These are phyloP conservation scores for Stylophora pistillata DNA, from an alignment of 64 coral and sea anemone genomes.

Conservation along the genomic window DNA sequence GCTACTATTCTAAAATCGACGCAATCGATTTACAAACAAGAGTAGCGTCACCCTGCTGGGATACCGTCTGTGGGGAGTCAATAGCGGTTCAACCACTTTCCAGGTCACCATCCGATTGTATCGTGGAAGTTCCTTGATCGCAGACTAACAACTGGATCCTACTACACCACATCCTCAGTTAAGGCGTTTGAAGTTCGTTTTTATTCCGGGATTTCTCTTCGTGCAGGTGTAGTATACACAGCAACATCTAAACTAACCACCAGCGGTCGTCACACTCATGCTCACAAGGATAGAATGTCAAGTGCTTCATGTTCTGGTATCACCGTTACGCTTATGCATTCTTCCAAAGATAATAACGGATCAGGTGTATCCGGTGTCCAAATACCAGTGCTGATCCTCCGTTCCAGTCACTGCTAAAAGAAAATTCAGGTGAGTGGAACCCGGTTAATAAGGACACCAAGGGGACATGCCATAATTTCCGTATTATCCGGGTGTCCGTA, in stretches of 20 bases:
- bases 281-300: neutral
- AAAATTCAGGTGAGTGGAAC: too few species aligned
- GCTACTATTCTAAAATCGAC: neutral
- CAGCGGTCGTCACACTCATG: too few species aligned
- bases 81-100: neutral
- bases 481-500: too few species aligned
- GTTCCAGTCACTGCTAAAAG: too few species aligned
- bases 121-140: slow-evolving; percentile 24
- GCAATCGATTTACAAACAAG: slow-evolving; percentile 47
- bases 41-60: slow-evolving; percentile 31
- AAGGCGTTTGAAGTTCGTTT: slow-evolving; percentile 54
- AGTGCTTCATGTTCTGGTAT: slow-evolving; percentile 20
- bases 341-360: slow-evolving; percentile 12
- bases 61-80: slow-evolving; percentile 46
- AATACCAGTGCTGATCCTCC: too few species aligned
- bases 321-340: slow-evolving; percentile 3
- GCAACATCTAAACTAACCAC: slow-evolving; percentile 28
- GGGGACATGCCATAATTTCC: too few species aligned
- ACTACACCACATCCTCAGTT: slow-evolving; percentile 11
- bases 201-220: neutral
- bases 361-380: neutral
- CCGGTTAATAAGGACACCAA: too few species aligned
- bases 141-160: slow-evolving; percentile 43
- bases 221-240: slow-evolving; percentile 37
- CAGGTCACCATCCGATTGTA: slow-evolving; percentile 34